phyloP scores from a whole-genome alignment of 2,888 invertebrate species.

The Stenodera caucasica region DNA sequence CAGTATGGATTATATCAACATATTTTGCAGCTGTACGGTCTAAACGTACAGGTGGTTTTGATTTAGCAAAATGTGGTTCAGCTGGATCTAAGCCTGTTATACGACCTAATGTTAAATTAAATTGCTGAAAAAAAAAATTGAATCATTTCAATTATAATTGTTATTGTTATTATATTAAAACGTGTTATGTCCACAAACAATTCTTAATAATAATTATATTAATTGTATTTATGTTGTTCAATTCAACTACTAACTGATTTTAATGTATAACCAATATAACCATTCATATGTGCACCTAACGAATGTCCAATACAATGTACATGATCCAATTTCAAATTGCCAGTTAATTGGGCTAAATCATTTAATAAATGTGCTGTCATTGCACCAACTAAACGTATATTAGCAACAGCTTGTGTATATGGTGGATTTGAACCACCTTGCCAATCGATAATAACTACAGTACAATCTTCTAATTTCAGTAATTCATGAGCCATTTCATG shows the following conservation, averaged over 20 bases:
- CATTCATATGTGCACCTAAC: slow-evolving; percentile 80
- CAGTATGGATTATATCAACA: slow-evolving; percentile 90
- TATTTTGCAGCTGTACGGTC: slow-evolving; percentile 85
- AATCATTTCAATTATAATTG: too few species aligned
- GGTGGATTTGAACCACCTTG: slow-evolving; percentile 83
- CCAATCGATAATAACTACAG: slow-evolving; percentile 85
- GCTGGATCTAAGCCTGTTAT: slow-evolving; percentile 92
- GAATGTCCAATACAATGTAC: slow-evolving; percentile 88
- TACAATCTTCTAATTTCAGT: slow-evolving; percentile 70
- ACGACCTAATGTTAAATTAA: slow-evolving; percentile 71
- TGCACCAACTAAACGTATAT: slow-evolving; percentile 82
- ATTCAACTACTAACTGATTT: slow-evolving; percentile 61
- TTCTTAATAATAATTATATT: too few species aligned
- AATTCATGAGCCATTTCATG: slow-evolving; percentile 72
- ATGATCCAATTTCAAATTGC: slow-evolving; percentile 61
- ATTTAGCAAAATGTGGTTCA: slow-evolving; percentile 85
- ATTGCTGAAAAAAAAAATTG: slow-evolving; percentile 59
- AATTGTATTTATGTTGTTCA: too few species aligned
- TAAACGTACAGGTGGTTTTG: slow-evolving; percentile 76
- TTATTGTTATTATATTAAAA: too few species aligned
- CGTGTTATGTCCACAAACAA: too few species aligned
- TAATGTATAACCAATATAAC: slow-evolving; percentile 79
- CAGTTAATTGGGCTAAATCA: slow-evolving; percentile 54
- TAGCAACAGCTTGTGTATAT: slow-evolving; percentile 90
- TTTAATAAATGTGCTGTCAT: slow-evolving; percentile 74